Evolutionary conservation across 2,113 vertebrate species (phyloP).

Genomic region (Onychostoma macrolepis): DNA sequence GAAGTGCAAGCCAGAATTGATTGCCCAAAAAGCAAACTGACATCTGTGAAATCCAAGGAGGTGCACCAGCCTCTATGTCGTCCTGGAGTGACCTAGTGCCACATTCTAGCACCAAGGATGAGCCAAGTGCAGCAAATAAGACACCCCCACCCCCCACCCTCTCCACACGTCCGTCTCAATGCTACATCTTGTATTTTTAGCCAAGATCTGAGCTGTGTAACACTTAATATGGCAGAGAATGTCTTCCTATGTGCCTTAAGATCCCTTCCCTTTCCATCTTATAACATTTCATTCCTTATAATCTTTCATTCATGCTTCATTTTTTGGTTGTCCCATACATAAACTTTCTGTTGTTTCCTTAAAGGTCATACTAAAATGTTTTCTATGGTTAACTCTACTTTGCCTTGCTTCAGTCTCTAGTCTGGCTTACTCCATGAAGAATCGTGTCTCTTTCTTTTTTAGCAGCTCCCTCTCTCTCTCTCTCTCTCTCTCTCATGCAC

Average conservation of each 20-base stretch:
- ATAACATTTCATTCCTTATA: neutral
- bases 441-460: neutral
- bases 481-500: constrained; percentile 35
- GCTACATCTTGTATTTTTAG: constrained; percentile 78
- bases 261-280: constrained; percentile 1
- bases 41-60: constrained; percentile 56
- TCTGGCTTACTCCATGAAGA: neutral
- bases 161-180: constrained; percentile 64
- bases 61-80: constrained; percentile 55
- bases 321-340: neutral
- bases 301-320: neutral
- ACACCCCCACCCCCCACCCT: constrained; percentile 59
- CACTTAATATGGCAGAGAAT: constrained; percentile 75
- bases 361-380: neutral
- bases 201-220: constrained; percentile 67
- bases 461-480: constrained; percentile 8
- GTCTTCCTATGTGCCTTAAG: constrained; percentile 51
- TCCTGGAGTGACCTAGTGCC: constrained; percentile 68
- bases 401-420: neutral
- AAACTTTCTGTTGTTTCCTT: neutral
- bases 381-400: neutral
- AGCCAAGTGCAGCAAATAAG: constrained; percentile 72
- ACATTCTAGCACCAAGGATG: constrained; percentile 65
- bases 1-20: neutral
- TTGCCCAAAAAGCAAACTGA: neutral